These are phyloP conservation scores for Encarsia formosa DNA, from an alignment of 2,888 invertebrate genomes.

Conservation along the genomic window DNA sequence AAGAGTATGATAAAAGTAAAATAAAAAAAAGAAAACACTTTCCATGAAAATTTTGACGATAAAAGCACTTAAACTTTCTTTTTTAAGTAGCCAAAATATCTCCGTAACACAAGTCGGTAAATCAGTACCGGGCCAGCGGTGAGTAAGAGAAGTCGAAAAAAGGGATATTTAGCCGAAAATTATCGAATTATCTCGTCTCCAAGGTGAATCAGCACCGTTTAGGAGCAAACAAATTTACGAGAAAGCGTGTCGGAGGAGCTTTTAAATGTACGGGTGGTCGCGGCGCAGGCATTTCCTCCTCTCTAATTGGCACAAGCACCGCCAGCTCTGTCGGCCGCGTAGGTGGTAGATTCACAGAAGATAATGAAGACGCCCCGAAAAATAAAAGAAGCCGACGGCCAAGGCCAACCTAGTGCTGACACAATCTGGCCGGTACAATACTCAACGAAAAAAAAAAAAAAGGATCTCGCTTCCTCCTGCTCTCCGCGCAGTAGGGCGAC, in stretches of 20 bases:
- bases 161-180: neutral
- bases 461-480: neutral
- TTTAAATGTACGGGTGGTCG: slow-evolving; percentile 17
- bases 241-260: slow-evolving; percentile 14
- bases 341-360: slow-evolving; percentile 15
- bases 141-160: no score
- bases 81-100: no score
- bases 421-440: slow-evolving; percentile 1
- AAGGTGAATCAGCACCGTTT: slow-evolving; percentile 9
- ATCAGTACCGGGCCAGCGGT: no score
- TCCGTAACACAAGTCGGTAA: no score
- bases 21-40: no score
- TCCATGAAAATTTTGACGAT: no score
- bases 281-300: neutral
- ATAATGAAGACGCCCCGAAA: slow-evolving; percentile 25
- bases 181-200: slow-evolving; percentile 14
- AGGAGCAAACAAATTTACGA: slow-evolving; percentile 20
- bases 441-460: neutral
- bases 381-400: slow-evolving; percentile 14
- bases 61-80: no score
- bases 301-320: slow-evolving; percentile 13
- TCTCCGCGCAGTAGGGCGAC: no score
- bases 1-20: no score
- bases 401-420: slow-evolving; percentile 7
- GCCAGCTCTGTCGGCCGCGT: no score